These are phyloP conservation scores for Halictus quadricinctus DNA, from an alignment of 2,888 invertebrate species.

Conservation along the genomic window DNA sequence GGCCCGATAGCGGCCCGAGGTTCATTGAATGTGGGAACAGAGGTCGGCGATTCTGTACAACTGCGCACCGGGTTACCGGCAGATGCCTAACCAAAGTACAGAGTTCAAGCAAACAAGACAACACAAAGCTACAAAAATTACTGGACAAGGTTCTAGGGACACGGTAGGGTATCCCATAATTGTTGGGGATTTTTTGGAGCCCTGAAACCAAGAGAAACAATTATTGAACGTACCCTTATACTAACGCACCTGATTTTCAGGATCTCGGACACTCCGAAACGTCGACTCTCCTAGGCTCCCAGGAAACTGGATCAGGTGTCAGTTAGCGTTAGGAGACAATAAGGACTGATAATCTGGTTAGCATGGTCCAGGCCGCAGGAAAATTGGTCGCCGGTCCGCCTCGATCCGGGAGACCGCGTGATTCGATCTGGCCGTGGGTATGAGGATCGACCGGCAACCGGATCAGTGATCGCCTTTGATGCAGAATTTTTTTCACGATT, in stretches of 20 bases:
- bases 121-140: no score
- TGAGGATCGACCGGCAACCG: not conserved
- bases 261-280: not conserved
- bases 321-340: conserved; percentile 44
- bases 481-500: not conserved
- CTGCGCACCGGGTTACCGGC: not conserved
- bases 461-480: not conserved
- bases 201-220: no score
- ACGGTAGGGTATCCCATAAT: no score
- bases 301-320: conserved; percentile 27
- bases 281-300: conserved; percentile 5
- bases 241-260: not conserved
- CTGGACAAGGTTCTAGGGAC: no score
- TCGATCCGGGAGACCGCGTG: not conserved
- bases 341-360: conserved; percentile 51
- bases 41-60: not conserved
- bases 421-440: not conserved
- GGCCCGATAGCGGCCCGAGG: not conserved
- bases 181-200: not conserved
- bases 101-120: no score
- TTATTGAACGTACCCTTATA: no score
- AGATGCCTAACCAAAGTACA: no score
- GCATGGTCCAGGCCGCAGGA: conserved; percentile 26
- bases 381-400: conserved; percentile 23
- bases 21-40: not conserved